A percentile compares a stretch with the other conserved stretches of the same genome.
Conservation (phyloP, 2,888 invertebrate genomes). For the Petrolisthes cinctipes region DNA sequence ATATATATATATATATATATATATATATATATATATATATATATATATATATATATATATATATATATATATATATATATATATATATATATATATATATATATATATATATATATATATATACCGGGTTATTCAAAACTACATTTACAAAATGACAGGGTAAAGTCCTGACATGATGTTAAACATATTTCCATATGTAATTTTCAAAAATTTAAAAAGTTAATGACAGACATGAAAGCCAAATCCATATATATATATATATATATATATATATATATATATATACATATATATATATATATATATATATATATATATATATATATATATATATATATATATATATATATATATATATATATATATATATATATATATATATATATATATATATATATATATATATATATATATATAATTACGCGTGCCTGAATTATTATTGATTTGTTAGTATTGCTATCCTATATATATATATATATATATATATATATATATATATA, state of each 20-base stretch:
- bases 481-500: slow-evolving; percentile 1
- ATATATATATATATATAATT: neutral
- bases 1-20: slow-evolving; percentile 1
- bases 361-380: slow-evolving; percentile 1
- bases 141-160: no score
- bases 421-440: no score
- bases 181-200: no score
- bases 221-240: no score
- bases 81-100: slow-evolving; percentile 1
- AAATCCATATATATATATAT: neutral
- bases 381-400: slow-evolving; percentile 1
- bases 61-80: slow-evolving; percentile 1
- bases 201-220: no score
- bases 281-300: no score
- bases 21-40: slow-evolving; percentile 1
- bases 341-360: slow-evolving; percentile 1
- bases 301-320: slow-evolving; percentile 1
- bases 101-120: slow-evolving; percentile 1
- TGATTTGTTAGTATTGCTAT: no score
- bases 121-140: neutral
- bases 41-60: slow-evolving; percentile 1
- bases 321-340: slow-evolving; percentile 1
- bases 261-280: neutral
- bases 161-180: no score
- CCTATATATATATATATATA: neutral